Base-by-base conservation (phyloP, 2,888 invertebrate species). In the Anoplius nigerrimus region DNA sequence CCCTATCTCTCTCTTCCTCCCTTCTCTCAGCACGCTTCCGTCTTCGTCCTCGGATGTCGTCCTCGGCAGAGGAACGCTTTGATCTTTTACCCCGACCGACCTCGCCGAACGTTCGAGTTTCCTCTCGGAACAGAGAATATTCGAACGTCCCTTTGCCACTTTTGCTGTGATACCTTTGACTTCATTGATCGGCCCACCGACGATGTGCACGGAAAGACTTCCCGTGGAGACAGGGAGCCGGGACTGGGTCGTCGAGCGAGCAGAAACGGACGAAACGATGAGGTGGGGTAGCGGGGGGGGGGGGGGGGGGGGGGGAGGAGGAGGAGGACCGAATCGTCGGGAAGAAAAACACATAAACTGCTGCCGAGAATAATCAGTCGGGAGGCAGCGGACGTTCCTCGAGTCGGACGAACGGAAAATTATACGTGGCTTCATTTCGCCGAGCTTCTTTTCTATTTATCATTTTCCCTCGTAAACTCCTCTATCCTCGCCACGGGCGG, bases 131-230 rank as follows among this genome's bases (percentile, higher is more conserved):
- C 53, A 24, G 18, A 52, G 66, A 63, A 72, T 67, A 66, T 46
- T 62, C 68, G 58, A 66, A 64, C 63, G 24, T 42, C 18, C 59
- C 56, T 27, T 56, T 42, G 56, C 48, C 52, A 57, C 69, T 74
- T 70, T 75, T 71, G 69, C 71, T 64, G 54, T 60, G 62, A 68
- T 54, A 61, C 54, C 72, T 76, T 68, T 71, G 67, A 76, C 78
- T 78, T 66, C 60, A 71, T 78, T 74, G 74, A 65, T 43, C 51
- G 21, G 21, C 51, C 34, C 59, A 6, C 21, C 20, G 51, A 20
- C 8, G 45, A 15, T 58, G 22, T 46, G 8, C 21, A 34, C 8
- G 42, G 34, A 43, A 13, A 58, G 15, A 8, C 13, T 46, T 48
- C 42, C 27, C 53, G 24, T 34, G 6, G 15, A 8, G 20, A 13